Percentiles rank a stretch among this genome's conserved stretches.
Evolutionary conservation across 2,797 vertebrate species (phyloP).

Genomic region (Helicolenus hilgendorfi): DNA sequence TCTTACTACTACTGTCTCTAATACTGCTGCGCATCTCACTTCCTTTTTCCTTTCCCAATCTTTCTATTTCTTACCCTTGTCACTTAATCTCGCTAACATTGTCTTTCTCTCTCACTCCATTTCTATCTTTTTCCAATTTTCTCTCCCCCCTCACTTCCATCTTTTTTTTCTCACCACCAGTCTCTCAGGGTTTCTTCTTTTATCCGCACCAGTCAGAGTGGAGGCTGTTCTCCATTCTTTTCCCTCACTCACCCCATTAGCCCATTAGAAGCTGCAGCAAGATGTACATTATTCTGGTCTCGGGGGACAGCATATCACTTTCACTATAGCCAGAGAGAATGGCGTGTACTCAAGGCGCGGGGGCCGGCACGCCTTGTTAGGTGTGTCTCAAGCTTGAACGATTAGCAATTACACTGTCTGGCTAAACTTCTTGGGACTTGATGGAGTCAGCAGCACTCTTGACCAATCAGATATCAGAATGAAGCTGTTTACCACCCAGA

Average conservation of each 20-base stretch:
- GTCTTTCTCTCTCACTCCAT: neutral
- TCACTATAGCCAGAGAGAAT: constrained; percentile 69
- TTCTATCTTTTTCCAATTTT: neutral
- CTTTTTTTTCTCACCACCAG: neutral
- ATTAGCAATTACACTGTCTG: constrained; percentile 84
- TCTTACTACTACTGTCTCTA: constrained; percentile 15
- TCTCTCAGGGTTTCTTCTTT: constrained; percentile 25
- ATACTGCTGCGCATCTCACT: constrained; percentile 14
- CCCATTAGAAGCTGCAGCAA: constrained; percentile 76
- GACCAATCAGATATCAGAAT: constrained; percentile 58
- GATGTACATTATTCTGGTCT: constrained; percentile 80
- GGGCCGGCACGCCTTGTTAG: constrained; percentile 77
- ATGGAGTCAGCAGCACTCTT: constrained; percentile 74
- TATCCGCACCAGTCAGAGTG: constrained; percentile 39
- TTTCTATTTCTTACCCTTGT: constrained; percentile 16
- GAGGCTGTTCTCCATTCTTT: constrained; percentile 52
- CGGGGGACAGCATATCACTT: constrained; percentile 77
- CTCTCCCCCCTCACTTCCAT: neutral
- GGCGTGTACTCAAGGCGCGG: constrained; percentile 53
- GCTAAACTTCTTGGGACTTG: constrained; percentile 66
- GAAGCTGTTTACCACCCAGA: constrained; percentile 14
- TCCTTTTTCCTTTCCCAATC: constrained; percentile 3
- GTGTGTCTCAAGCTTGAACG: constrained; percentile 82
- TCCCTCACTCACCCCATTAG: constrained; percentile 74
- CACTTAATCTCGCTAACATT: constrained; percentile 34